phyloP scores from a whole-genome alignment of 2,113 vertebrate species.

The Apistogramma diplotaenia region DNA sequence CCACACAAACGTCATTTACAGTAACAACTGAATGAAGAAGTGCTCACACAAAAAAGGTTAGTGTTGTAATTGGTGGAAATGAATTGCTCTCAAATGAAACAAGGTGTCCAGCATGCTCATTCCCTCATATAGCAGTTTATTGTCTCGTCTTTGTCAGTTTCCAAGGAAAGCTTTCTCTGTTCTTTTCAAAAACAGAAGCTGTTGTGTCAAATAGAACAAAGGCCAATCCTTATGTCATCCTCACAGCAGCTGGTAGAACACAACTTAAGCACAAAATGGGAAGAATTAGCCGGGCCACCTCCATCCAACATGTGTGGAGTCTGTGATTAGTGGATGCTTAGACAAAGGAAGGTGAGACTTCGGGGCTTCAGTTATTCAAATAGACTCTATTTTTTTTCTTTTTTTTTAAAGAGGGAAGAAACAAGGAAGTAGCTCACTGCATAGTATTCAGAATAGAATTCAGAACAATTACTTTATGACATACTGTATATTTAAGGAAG shows the following conservation, averaged over 20 bases:
- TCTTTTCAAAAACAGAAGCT: slow-evolving; percentile 13
- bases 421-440: not conserved
- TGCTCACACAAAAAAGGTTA: not conserved
- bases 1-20: not conserved
- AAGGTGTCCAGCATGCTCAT: not conserved
- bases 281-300: not conserved
- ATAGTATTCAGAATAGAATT: not conserved
- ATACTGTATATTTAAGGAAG: not conserved
- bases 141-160: slow-evolving; percentile 47
- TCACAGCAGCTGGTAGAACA: slow-evolving; percentile 25
- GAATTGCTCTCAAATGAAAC: not conserved
- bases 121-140: slow-evolving; percentile 16
- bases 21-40: not conserved
- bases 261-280: slow-evolving; percentile 27
- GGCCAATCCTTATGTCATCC: slow-evolving; percentile 28
- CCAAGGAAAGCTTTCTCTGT: slow-evolving; percentile 4
- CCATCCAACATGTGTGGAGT: not conserved
- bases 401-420: not conserved
- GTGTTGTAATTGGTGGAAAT: not conserved
- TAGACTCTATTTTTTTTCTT: not conserved
- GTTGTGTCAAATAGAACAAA: slow-evolving; percentile 44
- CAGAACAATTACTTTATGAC: not conserved
- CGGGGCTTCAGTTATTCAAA: not conserved
- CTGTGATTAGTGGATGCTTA: not conserved
- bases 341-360: not conserved